Evolutionary conservation across 2,797 vertebrate species (phyloP).

Genomic region (Allobates femoralis): DNA sequence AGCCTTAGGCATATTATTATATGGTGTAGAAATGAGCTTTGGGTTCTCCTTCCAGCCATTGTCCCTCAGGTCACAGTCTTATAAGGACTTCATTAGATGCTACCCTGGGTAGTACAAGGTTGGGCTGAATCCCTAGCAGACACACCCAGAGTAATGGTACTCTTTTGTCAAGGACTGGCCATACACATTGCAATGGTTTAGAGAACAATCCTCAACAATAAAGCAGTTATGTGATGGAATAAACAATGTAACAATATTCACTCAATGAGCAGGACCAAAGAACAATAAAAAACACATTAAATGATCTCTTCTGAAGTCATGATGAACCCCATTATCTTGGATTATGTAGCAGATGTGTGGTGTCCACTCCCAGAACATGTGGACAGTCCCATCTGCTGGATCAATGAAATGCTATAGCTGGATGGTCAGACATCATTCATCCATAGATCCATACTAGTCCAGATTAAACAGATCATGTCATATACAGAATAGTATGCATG

Average conservation of each 20-base stretch:
- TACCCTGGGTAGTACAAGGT: slow-evolving; percentile 1
- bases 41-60: not conserved
- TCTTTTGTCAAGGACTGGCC: not conserved
- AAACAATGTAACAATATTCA: not conserved
- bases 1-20: not conserved
- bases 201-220: too few relatives aligned
- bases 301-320: not conserved
- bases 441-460: not conserved
- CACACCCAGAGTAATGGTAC: not conserved
- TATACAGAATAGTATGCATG: not conserved
- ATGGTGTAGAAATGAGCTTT: not conserved
- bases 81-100: slow-evolving; percentile 8
- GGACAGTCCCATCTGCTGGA: not conserved
- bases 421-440: not conserved
- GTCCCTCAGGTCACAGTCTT: not conserved
- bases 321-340: too few relatives aligned
- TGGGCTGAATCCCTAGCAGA: slow-evolving; percentile 8
- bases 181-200: not conserved
- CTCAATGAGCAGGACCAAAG: not conserved
- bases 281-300: not conserved
- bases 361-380: not conserved
- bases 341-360: not conserved
- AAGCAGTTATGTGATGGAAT: not conserved
- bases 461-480: not conserved
- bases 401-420: not conserved